Conservation (phyloP, 92 coral and sea anemone species). For the Hydrozoanthus gracilis region DNA sequence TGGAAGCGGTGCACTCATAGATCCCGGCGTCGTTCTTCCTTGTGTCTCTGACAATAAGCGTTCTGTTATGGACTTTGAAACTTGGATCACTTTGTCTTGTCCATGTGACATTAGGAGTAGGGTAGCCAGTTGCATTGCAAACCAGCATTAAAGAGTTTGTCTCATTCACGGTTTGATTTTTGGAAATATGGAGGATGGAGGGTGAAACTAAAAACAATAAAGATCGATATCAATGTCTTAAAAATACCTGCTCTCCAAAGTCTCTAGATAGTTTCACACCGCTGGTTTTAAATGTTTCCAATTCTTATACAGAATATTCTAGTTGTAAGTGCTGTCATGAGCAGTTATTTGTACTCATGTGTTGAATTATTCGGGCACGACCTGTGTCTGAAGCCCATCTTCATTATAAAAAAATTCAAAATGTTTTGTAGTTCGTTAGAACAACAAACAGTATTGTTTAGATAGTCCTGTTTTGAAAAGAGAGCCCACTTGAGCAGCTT, state of each 20-base stretch:
- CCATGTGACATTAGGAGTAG: constrained; percentile 61
- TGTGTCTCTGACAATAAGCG: background rate
- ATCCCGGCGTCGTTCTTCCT: constrained; percentile 29
- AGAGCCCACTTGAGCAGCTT: no score
- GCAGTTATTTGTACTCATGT: no score
- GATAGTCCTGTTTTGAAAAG: no score
- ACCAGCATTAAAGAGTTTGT: constrained; percentile 42
- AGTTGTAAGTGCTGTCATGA: no score
- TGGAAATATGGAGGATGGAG: constrained; percentile 5
- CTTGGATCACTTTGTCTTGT: constrained; percentile 19
- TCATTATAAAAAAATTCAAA: background rate
- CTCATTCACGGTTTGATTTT: constrained; percentile 51
- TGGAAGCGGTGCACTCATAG: constrained; percentile 53
- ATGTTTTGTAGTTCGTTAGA: background rate
- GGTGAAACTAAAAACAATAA: constrained; percentile 12
- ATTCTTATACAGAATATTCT: no score
- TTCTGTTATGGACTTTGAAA: background rate
- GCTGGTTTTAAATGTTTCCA: no score
- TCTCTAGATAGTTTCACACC: background rate
- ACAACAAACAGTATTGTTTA: no score
- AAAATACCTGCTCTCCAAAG: background rate
- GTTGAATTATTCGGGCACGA: no score
- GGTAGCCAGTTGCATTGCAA: constrained; percentile 68
- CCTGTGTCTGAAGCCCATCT: no score
- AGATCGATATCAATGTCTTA: background rate